phyloP scores from a whole-genome alignment of 2,888 invertebrate species.

The Philereme transversata region DNA sequence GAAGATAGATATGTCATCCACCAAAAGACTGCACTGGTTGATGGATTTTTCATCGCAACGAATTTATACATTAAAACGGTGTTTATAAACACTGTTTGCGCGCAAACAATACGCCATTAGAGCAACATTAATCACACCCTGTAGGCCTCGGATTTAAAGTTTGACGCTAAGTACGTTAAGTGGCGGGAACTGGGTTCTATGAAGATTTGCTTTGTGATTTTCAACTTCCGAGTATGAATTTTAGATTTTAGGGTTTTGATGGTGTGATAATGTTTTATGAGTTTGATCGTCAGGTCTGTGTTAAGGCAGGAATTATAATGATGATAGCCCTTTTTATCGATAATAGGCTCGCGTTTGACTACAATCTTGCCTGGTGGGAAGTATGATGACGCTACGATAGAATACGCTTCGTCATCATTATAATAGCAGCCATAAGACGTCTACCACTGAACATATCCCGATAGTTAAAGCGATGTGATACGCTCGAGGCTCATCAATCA shows the following conservation, averaged over 20 bases:
- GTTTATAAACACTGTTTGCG: conserved; percentile 25
- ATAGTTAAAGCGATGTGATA: too few species aligned
- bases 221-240: conserved; percentile 9
- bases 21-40: too few species aligned
- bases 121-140: conserved; percentile 60
- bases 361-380: too few species aligned
- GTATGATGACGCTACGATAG: too few species aligned
- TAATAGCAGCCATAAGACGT: too few species aligned
- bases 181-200: conserved; percentile 23
- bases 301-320: neutral
- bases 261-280: conserved; percentile 1
- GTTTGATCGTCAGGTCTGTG: neutral
- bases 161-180: conserved; percentile 44
- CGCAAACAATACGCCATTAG: conserved; percentile 65
- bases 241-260: neutral
- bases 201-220: conserved; percentile 25
- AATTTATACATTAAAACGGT: neutral
- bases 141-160: conserved; percentile 30
- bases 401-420: too few species aligned
- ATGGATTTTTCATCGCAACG: too few species aligned
- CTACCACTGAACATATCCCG: too few species aligned
- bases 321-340: neutral
- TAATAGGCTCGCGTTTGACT: too few species aligned
- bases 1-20: too few species aligned
- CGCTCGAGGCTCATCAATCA: too few species aligned